A percentile compares a stretch with the other conserved stretches of the same genome.
Evolutionary conservation across 1,140 invertebrate genomes (phyloP).

Genomic region (Cephus cinctus): DNA sequence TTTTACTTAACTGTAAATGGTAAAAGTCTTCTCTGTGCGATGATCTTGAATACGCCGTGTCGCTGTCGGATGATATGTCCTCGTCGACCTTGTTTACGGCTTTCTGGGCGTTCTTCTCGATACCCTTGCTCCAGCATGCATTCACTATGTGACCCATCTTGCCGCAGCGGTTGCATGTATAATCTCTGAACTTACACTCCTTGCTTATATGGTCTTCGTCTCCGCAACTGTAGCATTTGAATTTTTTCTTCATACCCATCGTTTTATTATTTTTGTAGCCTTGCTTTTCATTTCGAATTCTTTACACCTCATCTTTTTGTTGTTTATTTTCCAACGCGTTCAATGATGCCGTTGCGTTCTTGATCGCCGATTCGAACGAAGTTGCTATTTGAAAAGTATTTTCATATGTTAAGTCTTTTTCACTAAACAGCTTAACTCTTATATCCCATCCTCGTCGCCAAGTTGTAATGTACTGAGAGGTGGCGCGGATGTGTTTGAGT

Average conservation of each 20-base stretch:
- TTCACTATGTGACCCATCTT: slow-evolving; percentile 22
- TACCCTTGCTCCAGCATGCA: slow-evolving; percentile 11
- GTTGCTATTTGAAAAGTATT: background rate
- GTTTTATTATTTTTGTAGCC: too few relatives aligned
- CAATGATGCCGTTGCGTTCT: slow-evolving; percentile 1
- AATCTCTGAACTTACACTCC: slow-evolving; percentile 18
- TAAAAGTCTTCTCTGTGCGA: background rate
- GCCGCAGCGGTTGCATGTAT: slow-evolving; percentile 17
- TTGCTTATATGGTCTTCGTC: slow-evolving; percentile 12
- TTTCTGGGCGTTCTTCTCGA: too few relatives aligned
- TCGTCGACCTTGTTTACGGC: background rate
- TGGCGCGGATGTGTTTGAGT: too few relatives aligned
- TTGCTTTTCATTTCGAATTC: background rate
- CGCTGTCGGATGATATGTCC: background rate
- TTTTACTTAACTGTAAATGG: too few relatives aligned
- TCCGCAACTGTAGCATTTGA: slow-evolving; percentile 16
- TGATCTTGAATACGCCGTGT: background rate
- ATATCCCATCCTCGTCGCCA: too few relatives aligned
- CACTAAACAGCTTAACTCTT: slow-evolving; percentile 3
- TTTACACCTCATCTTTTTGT: background rate
- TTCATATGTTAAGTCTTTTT: background rate
- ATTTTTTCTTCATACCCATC: too few relatives aligned
- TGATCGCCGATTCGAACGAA: slow-evolving; percentile 1
- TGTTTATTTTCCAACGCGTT: background rate
- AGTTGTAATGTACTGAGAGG: too few relatives aligned